These are phyloP conservation scores for Hypena proboscidalis DNA, from an alignment of 2,888 invertebrate genomes.

Conservation along the genomic window DNA sequence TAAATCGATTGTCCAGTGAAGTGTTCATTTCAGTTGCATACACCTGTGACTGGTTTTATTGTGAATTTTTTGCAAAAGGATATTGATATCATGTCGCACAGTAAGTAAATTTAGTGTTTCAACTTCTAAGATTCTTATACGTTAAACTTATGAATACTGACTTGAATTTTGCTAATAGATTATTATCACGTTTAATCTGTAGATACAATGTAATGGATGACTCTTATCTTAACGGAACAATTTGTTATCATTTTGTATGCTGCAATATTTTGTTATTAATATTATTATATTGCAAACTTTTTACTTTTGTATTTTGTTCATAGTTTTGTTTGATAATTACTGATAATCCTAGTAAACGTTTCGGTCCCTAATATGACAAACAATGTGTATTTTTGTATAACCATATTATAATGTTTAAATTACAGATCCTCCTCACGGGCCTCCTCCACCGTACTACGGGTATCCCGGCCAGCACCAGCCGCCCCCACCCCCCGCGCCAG, in stretches of 20 bases:
- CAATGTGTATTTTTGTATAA: too few relatives aligned
- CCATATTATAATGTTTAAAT: conserved; percentile 3
- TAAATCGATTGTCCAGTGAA: conserved; percentile 35
- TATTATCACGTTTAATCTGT: conserved; percentile 1
- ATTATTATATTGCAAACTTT: too few relatives aligned
- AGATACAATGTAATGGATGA: conserved; percentile 2
- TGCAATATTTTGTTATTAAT: too few relatives aligned
- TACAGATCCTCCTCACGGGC: conserved; percentile 59
- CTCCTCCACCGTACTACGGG: conserved; percentile 37
- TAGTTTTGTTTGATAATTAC: too few relatives aligned
- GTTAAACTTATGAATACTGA: too few relatives aligned
- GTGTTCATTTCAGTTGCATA: conserved; percentile 9
- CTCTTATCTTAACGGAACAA: too few relatives aligned
- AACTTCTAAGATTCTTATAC: too few relatives aligned
- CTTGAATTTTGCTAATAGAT: not conserved
- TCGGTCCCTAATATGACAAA: too few relatives aligned
- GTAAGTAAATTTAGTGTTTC: conserved; percentile 40
- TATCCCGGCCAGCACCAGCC: conserved; percentile 16
- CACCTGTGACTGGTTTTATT: conserved; percentile 25
- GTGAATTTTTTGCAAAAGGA: conserved; percentile 13
- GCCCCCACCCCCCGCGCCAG: conserved; percentile 42
- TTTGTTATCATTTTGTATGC: too few relatives aligned
- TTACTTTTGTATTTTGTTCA: too few relatives aligned
- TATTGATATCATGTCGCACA: conserved; percentile 43
- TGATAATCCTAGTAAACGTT: too few relatives aligned